Conservation (phyloP, 2,888 invertebrate species). For the Drosophila anomalata region DNA sequence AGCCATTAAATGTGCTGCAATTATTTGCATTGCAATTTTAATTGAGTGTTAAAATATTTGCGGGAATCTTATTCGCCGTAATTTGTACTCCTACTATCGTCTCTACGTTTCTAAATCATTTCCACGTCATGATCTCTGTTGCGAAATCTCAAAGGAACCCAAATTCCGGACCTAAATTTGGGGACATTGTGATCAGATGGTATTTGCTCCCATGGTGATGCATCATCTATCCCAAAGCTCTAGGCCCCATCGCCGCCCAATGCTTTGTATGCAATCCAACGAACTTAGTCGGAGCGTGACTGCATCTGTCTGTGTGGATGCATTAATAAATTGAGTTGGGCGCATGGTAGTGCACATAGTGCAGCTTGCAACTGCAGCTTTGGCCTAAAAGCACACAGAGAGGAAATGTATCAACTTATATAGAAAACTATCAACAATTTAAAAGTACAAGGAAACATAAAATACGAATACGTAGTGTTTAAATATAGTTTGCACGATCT, state of each 20-base stretch:
- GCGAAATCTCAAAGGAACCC: conserved; percentile 13
- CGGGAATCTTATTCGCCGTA: conserved; percentile 48
- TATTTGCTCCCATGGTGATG: conserved; percentile 37
- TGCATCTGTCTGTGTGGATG: conserved; percentile 37
- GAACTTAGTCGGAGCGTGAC: conserved; percentile 19
- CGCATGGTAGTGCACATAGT: conserved; percentile 30
- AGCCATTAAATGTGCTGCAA: conserved; percentile 75
- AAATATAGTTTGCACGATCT: too few relatives aligned
- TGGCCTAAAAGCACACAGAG: conserved; percentile 10
- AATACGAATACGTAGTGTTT: not conserved
- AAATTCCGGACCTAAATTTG: not conserved
- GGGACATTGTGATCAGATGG: conserved; percentile 11
- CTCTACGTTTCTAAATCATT: conserved; percentile 22
- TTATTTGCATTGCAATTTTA: conserved; percentile 77
- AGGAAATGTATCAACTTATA: not conserved
- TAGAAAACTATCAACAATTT: too few relatives aligned
- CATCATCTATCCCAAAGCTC: not conserved
- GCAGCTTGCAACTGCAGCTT: conserved; percentile 39
- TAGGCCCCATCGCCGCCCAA: not conserved
- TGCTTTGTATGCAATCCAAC: conserved; percentile 2
- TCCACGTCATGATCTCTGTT: conserved; percentile 13
- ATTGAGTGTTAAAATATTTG: conserved; percentile 78
- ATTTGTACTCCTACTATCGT: conserved; percentile 26
- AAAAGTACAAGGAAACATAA: not conserved
- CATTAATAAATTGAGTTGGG: conserved; percentile 75